A percentile compares a stretch with the other conserved stretches of the same genome.
phyloP scores from a whole-genome alignment of 2,888 invertebrate genomes.

The Cerastis rubricosa region DNA sequence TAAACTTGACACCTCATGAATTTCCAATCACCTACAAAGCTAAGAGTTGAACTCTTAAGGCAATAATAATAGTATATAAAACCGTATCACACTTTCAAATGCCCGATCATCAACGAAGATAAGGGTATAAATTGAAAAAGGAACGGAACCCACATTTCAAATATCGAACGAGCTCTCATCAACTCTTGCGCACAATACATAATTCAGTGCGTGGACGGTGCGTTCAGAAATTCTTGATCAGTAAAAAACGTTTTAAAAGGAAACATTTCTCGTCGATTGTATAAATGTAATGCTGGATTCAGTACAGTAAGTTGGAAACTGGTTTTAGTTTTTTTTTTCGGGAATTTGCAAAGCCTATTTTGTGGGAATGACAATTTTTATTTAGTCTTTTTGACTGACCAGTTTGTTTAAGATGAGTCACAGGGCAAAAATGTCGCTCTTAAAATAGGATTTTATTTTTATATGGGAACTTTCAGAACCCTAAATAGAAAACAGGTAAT shows the following conservation, averaged over 20 bases:
- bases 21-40: conserved; percentile 11
- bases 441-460: neutral
- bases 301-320: conserved; percentile 52
- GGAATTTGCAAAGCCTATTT: conserved; percentile 43
- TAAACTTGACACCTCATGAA: conserved; percentile 23
- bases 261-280: conserved; percentile 67
- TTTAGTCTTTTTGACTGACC: neutral
- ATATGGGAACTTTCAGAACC: neutral
- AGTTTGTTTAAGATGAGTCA: conserved; percentile 1
- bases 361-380: conserved; percentile 43
- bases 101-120: conserved; percentile 40
- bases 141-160: conserved; percentile 62
- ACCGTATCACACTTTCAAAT: conserved; percentile 55
- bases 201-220: conserved; percentile 66
- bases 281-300: conserved; percentile 62
- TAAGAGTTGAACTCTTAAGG: neutral
- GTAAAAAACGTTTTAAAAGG: conserved; percentile 64
- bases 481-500: neutral
- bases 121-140: conserved; percentile 39
- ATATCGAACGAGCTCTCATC: conserved; percentile 55
- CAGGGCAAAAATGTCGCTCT: neutral
- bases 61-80: conserved; percentile 22
- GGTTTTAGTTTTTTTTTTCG: conserved; percentile 31
- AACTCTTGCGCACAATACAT: conserved; percentile 66
- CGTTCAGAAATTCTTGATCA: conserved; percentile 66